phyloP scores from a whole-genome alignment of 2,797 vertebrate genomes.

The Arrhamphus sclerolepis region DNA sequence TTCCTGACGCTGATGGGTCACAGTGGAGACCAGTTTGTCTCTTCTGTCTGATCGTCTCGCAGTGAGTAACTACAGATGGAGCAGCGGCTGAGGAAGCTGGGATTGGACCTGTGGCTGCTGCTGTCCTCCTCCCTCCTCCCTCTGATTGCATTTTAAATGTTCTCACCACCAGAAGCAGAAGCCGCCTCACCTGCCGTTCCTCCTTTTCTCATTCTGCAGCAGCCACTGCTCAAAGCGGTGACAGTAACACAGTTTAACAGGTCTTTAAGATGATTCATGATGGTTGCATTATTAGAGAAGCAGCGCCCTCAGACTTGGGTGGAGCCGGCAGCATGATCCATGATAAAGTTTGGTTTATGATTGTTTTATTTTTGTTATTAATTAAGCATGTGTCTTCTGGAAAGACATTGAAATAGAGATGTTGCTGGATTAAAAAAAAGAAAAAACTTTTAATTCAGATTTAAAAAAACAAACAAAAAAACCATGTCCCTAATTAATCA shows the following conservation, averaged over 20 bases:
- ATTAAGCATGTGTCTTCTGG: too few relatives aligned
- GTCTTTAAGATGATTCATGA: neutral
- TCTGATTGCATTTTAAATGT: conserved; percentile 61
- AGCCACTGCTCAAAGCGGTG: conserved; percentile 2
- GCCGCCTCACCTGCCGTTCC: conserved; percentile 11
- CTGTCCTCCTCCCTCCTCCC: conserved; percentile 35
- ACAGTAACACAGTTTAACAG: neutral
- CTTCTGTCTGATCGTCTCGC: conserved; percentile 48
- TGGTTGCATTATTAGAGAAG: neutral
- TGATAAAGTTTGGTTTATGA: too few relatives aligned
- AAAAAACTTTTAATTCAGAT: too few relatives aligned
- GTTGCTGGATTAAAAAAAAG: too few relatives aligned
- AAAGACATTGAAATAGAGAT: too few relatives aligned
- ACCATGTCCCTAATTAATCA: too few relatives aligned
- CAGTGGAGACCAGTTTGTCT: conserved; percentile 24
- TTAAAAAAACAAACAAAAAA: too few relatives aligned
- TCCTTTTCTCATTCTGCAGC: neutral
- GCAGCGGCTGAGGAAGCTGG: conserved; percentile 22
- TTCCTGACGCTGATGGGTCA: neutral
- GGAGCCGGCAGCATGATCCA: too few relatives aligned
- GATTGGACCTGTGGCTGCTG: conserved; percentile 41
- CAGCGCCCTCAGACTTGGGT: too few relatives aligned
- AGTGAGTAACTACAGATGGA: conserved; percentile 29
- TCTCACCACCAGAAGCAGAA: conserved; percentile 26
- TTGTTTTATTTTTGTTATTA: too few relatives aligned